Percentiles rank a stretch among this genome's conserved stretches.
Conservation (phyloP, 2,113 vertebrate species). For the Passer montanus region DNA sequence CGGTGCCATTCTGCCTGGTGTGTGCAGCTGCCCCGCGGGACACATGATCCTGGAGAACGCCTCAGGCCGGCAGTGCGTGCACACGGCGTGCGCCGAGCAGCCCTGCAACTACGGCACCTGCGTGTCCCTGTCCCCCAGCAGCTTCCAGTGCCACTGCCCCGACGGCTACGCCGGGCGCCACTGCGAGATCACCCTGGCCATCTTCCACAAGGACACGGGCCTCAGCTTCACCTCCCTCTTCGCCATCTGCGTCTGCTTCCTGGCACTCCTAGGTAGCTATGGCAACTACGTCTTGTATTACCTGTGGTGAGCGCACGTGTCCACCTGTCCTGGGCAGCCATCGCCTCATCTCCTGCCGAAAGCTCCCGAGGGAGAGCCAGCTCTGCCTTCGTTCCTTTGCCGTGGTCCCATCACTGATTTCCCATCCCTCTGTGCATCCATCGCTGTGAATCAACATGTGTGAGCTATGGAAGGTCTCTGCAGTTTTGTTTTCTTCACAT, state of each 20-base stretch:
- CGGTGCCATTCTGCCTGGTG: neutral
- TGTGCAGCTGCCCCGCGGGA: slow-evolving; percentile 82
- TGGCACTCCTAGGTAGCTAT: slow-evolving; percentile 85
- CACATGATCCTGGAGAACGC: slow-evolving; percentile 82
- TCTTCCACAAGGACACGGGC: slow-evolving; percentile 83
- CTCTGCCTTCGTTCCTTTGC: slow-evolving; percentile 2
- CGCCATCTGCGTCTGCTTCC: slow-evolving; percentile 88
- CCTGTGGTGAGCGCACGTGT: slow-evolving; percentile 54
- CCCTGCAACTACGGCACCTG: slow-evolving; percentile 87
- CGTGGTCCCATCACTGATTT: neutral
- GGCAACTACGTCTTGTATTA: slow-evolving; percentile 78
- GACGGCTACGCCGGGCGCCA: slow-evolving; percentile 81
- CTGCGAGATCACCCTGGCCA: slow-evolving; percentile 82
- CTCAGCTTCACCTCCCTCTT: slow-evolving; percentile 89
- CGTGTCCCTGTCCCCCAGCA: slow-evolving; percentile 77
- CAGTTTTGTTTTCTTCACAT: neutral
- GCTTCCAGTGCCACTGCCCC: slow-evolving; percentile 82
- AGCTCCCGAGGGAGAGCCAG: neutral
- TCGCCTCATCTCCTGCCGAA: neutral
- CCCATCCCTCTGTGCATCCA: neutral
- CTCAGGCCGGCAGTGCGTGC: slow-evolving; percentile 79
- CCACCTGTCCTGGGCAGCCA: neutral
- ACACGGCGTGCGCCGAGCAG: slow-evolving; percentile 79
- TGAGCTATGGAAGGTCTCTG: neutral
- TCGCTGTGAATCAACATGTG: neutral